These are phyloP conservation scores for Leptopilina boulardi DNA, from an alignment of 1,140 invertebrate species.

Conservation along the genomic window DNA sequence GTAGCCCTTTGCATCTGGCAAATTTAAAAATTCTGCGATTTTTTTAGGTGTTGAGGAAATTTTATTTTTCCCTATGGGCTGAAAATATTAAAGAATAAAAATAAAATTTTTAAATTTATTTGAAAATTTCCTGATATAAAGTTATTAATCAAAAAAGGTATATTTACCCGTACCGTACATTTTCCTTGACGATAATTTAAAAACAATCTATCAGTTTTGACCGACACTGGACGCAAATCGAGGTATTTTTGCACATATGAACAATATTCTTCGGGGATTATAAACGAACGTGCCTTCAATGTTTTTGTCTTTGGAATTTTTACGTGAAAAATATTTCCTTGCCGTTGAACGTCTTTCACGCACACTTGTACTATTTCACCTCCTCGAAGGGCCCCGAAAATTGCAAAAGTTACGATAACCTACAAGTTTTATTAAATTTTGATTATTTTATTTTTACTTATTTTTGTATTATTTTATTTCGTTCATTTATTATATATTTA, in stretches of 20 bases:
- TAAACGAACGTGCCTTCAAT: neutral
- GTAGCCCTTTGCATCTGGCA: no score
- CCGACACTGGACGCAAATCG: neutral
- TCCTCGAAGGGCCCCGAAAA: neutral
- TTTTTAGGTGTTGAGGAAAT: no score
- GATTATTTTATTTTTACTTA: no score
- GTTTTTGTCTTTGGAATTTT: neutral
- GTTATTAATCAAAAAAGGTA: neutral
- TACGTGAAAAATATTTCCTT: neutral
- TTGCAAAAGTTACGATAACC: neutral
- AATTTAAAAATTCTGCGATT: no score
- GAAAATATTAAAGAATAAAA: neutral
- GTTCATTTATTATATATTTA: no score
- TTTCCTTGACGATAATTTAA: neutral
- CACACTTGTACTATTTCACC: neutral
- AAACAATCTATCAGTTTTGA: neutral
- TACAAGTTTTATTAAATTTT: neutral
- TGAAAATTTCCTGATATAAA: neutral
- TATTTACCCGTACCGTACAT: neutral
- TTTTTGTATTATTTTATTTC: no score
- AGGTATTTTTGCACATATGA: neutral
- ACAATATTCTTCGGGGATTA: neutral
- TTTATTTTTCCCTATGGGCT: neutral
- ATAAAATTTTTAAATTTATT: neutral
- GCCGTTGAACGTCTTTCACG: neutral